These are phyloP conservation scores for Austrofundulus limnaeus DNA, from an alignment of 2,113 vertebrate genomes.

Conservation along the genomic window DNA sequence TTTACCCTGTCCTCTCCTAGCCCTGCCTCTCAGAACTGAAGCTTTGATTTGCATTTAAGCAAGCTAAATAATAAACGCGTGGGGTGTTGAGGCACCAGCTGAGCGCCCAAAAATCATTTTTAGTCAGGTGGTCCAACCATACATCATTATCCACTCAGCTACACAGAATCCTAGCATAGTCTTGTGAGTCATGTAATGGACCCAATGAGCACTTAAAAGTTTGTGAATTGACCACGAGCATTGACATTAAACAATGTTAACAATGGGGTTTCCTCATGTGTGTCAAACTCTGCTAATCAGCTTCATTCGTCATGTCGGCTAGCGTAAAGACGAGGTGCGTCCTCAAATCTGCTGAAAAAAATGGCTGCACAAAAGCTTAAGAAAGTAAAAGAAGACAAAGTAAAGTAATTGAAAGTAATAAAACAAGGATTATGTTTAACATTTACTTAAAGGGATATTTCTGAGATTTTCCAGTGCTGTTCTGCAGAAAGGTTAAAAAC, in stretches of 20 bases:
- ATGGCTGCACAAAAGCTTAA: no score
- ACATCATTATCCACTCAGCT: conserved; percentile 30
- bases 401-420: no score
- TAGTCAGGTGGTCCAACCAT: conserved; percentile 21
- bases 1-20: conserved; percentile 57
- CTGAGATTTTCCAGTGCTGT: no score
- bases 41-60: conserved; percentile 64
- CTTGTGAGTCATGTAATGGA: conserved; percentile 38
- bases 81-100: conserved; percentile 40
- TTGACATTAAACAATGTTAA: not conserved
- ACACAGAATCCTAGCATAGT: conserved; percentile 11
- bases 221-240: not conserved
- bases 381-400: no score
- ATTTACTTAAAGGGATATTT: no score
- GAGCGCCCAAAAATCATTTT: conserved; percentile 26
- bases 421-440: no score
- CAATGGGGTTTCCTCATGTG: not conserved
- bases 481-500: no score
- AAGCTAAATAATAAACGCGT: conserved; percentile 65
- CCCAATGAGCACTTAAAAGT: conserved; percentile 1
- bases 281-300: not conserved
- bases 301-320: not conserved
- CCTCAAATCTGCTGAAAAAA: not conserved
- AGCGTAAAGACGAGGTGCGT: not conserved
- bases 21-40: conserved; percentile 25